phyloP scores from a whole-genome alignment of 2,888 invertebrate genomes.

The Phlogophora meticulosa region DNA sequence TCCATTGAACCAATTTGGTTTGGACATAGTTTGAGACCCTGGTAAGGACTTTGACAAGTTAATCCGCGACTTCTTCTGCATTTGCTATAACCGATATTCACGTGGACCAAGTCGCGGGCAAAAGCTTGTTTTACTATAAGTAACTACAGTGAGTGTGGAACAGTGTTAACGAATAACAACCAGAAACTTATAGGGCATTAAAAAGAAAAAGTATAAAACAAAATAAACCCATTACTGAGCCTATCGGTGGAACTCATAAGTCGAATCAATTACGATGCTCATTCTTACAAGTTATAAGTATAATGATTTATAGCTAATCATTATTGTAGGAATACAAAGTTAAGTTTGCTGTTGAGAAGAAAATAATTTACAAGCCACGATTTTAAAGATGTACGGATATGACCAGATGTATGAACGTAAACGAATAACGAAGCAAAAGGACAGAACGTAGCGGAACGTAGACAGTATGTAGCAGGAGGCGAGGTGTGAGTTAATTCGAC shows the following conservation, averaged over 20 bases:
- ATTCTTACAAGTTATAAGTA: constrained; percentile 28
- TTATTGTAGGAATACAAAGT: constrained; percentile 25
- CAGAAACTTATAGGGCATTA: background rate
- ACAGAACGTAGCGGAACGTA: no score
- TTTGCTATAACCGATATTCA: no score
- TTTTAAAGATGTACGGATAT: background rate
- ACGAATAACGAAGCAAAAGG: no score
- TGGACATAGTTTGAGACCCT: no score
- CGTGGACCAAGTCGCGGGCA: no score
- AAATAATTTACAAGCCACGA: background rate
- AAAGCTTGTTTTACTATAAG: no score
- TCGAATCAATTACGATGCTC: constrained; percentile 41
- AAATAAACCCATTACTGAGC: constrained; percentile 31
- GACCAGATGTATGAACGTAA: no score
- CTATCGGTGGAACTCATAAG: constrained; percentile 23
- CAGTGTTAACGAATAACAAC: background rate
- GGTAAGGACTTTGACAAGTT: no score
- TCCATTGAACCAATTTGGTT: no score
- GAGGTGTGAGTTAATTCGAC: no score
- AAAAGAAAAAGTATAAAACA: constrained; percentile 29
- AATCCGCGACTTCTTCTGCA: no score
- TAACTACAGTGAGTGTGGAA: background rate
- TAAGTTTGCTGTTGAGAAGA: background rate
- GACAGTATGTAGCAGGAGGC: no score
- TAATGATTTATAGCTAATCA: constrained; percentile 44